A percentile compares a stretch with the other conserved stretches of the same genome.
phyloP scores from a whole-genome alignment of 1,140 invertebrate genomes.

The Spodoptera frugiperda region DNA sequence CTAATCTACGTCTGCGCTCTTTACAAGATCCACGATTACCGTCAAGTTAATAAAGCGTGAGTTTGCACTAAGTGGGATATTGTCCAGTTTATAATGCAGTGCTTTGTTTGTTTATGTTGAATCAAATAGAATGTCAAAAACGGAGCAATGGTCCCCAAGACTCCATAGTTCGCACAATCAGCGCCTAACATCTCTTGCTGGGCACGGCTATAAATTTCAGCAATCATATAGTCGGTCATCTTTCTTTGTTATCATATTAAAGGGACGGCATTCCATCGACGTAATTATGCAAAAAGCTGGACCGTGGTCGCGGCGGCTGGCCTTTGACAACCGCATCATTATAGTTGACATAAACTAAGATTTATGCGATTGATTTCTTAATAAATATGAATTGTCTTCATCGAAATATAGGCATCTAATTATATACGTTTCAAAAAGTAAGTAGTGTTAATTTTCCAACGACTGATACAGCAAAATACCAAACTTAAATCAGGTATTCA shows the following conservation, averaged over 20 bases:
- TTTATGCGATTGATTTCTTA: constrained; percentile 83
- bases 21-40: constrained; percentile 51
- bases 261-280: constrained; percentile 78
- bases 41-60: constrained; percentile 32
- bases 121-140: constrained; percentile 19
- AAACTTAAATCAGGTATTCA: neutral
- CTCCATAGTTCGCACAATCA: constrained; percentile 63
- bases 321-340: constrained; percentile 83
- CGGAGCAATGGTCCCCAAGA: constrained; percentile 23
- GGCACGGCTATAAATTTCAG: constrained; percentile 75
- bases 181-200: constrained; percentile 56
- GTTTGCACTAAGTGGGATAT: constrained; percentile 22
- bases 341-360: constrained; percentile 84
- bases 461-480: neutral
- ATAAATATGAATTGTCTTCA: constrained; percentile 79
- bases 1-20: constrained; percentile 68
- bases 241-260: constrained; percentile 85
- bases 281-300: constrained; percentile 85
- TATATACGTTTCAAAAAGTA: neutral
- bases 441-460: neutral
- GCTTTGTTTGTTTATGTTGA: constrained; percentile 2
- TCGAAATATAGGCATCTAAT: constrained; percentile 28
- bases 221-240: constrained; percentile 80
- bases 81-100: neutral
- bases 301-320: constrained; percentile 75